Base-by-base conservation (phyloP, 2,888 invertebrate species). In the Athalia rosae region DNA sequence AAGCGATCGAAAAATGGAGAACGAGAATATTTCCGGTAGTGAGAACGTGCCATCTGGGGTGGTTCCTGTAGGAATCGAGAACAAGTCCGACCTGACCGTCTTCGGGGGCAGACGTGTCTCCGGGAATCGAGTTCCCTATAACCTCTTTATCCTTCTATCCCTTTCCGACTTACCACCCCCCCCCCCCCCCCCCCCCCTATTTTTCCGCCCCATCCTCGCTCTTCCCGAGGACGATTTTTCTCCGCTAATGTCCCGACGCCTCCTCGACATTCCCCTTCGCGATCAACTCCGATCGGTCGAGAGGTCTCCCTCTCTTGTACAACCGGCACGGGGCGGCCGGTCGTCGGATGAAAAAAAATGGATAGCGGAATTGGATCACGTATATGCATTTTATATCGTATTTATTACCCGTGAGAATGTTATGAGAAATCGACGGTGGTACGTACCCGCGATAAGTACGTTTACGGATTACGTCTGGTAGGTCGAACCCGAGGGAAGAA, bases 321-420 rank as follows among this genome's bases (percentile, higher is more conserved):
- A n/a, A n/a, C 28, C 28, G 28, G 28, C 28, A 28, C 28, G 28
- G 2, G 2, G 2, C 1, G 28, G 28, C 28, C 28, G 28, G 28
- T 28, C 28, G 28, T 28, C 28, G 28, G 28, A 28, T 28, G 28
- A 28, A 28, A 28, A 28, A 28, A 28, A 28, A 9, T 7, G 62
- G 63, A 61, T 62, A 6, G 43, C 7, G 56, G 15, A 61, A 76
- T 64, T 64, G 63, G 64, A 76, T 76, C 76, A 45, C 76, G 76
- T 53, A 76, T 28, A 28, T 64, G 76, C 63, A 76, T 64, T 76
- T 76, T 64, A 43, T 53, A 64, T 64, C 45, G 28, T 45, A 64
- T 76, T 64, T 64, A 76, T 64, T 11, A 76, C 76, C 15, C 64
- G 3, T 47, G 64, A 64, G 76, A 76, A 76, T 47, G 50, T 45